Evolutionary conservation across 1,140 invertebrate species (phyloP).

Genomic region (Sipha flava): DNA sequence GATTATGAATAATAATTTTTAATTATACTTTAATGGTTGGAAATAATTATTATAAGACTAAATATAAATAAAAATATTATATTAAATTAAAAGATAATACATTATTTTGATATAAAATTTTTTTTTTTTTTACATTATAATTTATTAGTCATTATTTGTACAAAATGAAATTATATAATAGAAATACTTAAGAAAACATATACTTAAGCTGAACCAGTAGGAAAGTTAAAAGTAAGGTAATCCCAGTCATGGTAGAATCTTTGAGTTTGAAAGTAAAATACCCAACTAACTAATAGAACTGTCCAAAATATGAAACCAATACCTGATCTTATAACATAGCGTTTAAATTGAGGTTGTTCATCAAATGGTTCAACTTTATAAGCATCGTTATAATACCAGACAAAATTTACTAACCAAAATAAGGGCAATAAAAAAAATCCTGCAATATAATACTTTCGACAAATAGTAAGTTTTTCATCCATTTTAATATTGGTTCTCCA

Average conservation of each 20-base stretch:
- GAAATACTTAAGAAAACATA: background rate
- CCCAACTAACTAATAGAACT: background rate
- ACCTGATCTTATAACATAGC: background rate
- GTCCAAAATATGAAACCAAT: conserved; percentile 2
- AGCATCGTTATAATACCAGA: conserved; percentile 22
- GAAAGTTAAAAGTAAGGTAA: conserved; percentile 13
- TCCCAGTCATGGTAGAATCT: conserved; percentile 5
- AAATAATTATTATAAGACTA: too few species aligned
- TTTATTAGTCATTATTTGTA: background rate
- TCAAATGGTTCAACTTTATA: conserved; percentile 4
- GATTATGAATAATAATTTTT: too few species aligned
- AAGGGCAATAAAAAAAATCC: conserved; percentile 11
- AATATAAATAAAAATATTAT: background rate
- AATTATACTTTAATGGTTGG: too few species aligned
- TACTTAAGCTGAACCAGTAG: conserved; percentile 2
- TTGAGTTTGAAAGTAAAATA: conserved; percentile 24
- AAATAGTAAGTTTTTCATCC: background rate
- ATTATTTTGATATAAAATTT: background rate
- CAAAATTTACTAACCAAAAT: conserved; percentile 20
- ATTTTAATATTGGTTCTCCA: conserved; percentile 21
- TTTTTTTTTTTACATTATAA: background rate
- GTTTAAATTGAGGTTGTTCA: conserved; percentile 2
- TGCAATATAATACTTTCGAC: conserved; percentile 15
- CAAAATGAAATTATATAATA: background rate
- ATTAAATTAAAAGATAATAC: too few species aligned